Evolutionary conservation across 2,797 vertebrate species (phyloP).

Genomic region (Bradypodion pumilum): DNA sequence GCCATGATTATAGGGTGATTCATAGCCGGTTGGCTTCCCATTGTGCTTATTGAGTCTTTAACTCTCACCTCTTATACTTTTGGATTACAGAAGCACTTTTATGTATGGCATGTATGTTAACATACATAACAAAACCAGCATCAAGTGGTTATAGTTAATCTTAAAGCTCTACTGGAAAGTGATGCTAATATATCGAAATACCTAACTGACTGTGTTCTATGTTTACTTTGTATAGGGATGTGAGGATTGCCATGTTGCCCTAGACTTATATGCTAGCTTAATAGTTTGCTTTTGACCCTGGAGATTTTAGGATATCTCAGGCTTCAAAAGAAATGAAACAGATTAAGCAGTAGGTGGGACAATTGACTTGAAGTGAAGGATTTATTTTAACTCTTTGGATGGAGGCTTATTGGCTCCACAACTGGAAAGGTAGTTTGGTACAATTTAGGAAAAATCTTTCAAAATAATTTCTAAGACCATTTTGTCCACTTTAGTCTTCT

Average conservation of each 20-base stretch:
- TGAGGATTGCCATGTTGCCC: not conserved
- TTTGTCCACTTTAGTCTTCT: not conserved
- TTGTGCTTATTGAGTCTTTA: not conserved
- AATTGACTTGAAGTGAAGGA: not conserved
- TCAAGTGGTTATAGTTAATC: not conserved
- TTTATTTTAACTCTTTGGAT: constrained; percentile 1
- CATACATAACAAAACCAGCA: not conserved
- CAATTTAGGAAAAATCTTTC: not conserved
- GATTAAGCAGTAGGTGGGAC: constrained; percentile 18
- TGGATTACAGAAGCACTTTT: not conserved
- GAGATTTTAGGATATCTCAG: not conserved
- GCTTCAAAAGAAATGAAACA: constrained; percentile 17
- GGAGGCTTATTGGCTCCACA: not conserved
- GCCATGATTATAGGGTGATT: not conserved
- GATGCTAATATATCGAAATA: not conserved
- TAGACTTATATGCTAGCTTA: not conserved
- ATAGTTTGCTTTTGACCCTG: not conserved
- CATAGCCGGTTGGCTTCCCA: not conserved
- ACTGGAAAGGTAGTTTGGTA: constrained; percentile 8
- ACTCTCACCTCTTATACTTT: not conserved
- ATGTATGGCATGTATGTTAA: not conserved
- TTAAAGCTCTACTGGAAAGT: not conserved
- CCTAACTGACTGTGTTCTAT: not conserved
- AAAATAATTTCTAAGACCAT: not conserved
- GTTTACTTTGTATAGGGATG: not conserved